Evolutionary conservation across 92 coral and sea anemone genomes (phyloP).

Genomic region (Palythoa grandis): DNA sequence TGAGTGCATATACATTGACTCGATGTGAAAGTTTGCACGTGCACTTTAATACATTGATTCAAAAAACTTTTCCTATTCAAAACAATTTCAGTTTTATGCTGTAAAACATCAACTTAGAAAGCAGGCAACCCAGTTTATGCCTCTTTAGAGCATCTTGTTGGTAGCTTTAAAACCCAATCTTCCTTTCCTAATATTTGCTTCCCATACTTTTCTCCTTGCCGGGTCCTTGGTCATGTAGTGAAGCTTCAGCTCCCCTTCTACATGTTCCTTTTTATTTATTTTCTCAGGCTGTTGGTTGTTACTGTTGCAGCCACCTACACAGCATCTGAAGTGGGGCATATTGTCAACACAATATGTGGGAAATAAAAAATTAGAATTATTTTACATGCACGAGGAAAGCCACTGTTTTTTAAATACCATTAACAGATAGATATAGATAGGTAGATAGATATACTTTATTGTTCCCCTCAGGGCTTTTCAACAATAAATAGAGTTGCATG

Average conservation of each 20-base stretch:
- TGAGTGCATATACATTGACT: too few relatives aligned
- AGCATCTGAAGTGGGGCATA: conserved; percentile 59
- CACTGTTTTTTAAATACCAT: conserved; percentile 10
- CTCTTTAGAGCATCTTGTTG: too few relatives aligned
- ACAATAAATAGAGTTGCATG: too few relatives aligned
- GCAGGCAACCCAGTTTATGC: too few relatives aligned
- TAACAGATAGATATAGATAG: too few relatives aligned
- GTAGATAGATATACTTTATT: too few relatives aligned
- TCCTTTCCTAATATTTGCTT: conserved; percentile 21
- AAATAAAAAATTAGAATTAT: neutral
- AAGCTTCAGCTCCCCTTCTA: conserved; percentile 43
- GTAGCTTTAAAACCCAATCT: conserved; percentile 6
- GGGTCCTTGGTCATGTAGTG: conserved; percentile 26
- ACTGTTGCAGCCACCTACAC: conserved; percentile 59
- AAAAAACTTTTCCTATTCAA: too few relatives aligned
- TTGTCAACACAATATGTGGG: conserved; percentile 12
- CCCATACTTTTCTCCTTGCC: conserved; percentile 10
- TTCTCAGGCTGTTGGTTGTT: conserved; percentile 42
- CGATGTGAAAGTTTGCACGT: too few relatives aligned
- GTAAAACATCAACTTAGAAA: too few relatives aligned
- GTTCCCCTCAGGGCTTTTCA: too few relatives aligned
- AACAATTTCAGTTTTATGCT: too few relatives aligned
- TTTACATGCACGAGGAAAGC: neutral
- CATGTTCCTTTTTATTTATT: conserved; percentile 49
- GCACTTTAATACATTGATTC: too few relatives aligned